A percentile compares a stretch with the other conserved stretches of the same genome.
Conservation (phyloP, 1,140 invertebrate genomes). For the Scaptomyza pallida region DNA sequence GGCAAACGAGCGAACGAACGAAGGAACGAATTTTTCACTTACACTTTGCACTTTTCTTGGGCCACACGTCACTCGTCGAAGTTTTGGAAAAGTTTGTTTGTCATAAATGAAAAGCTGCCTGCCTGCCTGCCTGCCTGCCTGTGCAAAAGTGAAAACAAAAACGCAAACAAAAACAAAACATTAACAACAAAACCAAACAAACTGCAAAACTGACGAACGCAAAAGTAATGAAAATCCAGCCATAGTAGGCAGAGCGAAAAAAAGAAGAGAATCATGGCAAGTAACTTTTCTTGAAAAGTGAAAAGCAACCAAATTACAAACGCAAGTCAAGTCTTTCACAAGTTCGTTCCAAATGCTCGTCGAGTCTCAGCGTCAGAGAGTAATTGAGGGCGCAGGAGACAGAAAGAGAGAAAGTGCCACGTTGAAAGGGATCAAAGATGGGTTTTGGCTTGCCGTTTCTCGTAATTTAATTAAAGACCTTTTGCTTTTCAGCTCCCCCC, state of each 20-base stretch:
- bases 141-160: slow-evolving; percentile 44
- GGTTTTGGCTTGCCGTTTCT: slow-evolving; percentile 59
- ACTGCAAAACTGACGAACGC: slow-evolving; percentile 52
- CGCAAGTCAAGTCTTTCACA: slow-evolving; percentile 69
- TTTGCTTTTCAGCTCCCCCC: slow-evolving; percentile 45
- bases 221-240: slow-evolving; percentile 74
- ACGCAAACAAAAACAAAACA: slow-evolving; percentile 18
- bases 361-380: slow-evolving; percentile 4
- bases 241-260: slow-evolving; percentile 39
- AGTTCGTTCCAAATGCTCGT: slow-evolving; percentile 23
- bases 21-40: slow-evolving; percentile 71
- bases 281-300: slow-evolving; percentile 56
- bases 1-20: slow-evolving; percentile 15
- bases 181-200: slow-evolving; percentile 31
- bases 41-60: slow-evolving; percentile 69
- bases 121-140: neutral
- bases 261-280: slow-evolving; percentile 21
- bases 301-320: slow-evolving; percentile 74
- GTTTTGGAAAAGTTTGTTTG: slow-evolving; percentile 69
- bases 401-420: slow-evolving; percentile 19
- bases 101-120: slow-evolving; percentile 65
- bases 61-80: slow-evolving; percentile 67
- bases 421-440: slow-evolving; percentile 78
- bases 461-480: slow-evolving; percentile 80
- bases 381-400: slow-evolving; percentile 13